A percentile compares a stretch with the other conserved stretches of the same genome.
phyloP scores from a whole-genome alignment of 2,113 vertebrate genomes.

The Probosciger aterrimus region DNA sequence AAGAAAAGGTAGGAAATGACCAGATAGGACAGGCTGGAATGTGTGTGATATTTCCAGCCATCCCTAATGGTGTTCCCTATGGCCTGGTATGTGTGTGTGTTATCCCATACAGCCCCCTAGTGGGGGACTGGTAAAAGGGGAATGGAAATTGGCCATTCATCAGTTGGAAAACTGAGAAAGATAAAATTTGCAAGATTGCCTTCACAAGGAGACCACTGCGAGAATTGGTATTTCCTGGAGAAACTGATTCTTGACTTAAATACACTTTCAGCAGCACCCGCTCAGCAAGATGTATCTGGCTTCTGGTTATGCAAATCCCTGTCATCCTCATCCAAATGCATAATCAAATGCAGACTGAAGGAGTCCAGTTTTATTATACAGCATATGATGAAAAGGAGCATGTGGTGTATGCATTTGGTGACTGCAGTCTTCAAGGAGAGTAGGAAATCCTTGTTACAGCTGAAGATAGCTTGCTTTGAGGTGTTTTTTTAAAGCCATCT shows the following conservation, averaged over 20 bases:
- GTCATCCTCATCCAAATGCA: background rate
- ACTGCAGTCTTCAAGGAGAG: background rate
- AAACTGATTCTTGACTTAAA: background rate
- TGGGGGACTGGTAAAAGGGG: background rate
- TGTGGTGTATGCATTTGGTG: rapidly evolving
- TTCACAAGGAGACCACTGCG: background rate
- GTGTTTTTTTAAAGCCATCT: background rate
- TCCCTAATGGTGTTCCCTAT: background rate
- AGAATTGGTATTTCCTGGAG: background rate
- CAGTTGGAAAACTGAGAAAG: background rate
- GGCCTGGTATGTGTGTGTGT: rapidly evolving
- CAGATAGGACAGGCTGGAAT: background rate
- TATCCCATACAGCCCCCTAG: background rate
- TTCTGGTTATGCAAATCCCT: background rate
- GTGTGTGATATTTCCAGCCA: rapidly evolving
- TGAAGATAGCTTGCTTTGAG: background rate
- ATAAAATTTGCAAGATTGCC: background rate
- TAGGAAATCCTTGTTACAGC: background rate
- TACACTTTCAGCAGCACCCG: background rate
- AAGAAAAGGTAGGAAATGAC: background rate
- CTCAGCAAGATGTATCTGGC: background rate
- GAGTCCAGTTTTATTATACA: background rate
- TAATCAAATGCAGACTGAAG: background rate
- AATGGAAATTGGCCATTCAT: background rate
- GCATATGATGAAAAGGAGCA: background rate